Base-by-base conservation (phyloP, 2,888 invertebrate genomes). In the Cryptus armator region DNA sequence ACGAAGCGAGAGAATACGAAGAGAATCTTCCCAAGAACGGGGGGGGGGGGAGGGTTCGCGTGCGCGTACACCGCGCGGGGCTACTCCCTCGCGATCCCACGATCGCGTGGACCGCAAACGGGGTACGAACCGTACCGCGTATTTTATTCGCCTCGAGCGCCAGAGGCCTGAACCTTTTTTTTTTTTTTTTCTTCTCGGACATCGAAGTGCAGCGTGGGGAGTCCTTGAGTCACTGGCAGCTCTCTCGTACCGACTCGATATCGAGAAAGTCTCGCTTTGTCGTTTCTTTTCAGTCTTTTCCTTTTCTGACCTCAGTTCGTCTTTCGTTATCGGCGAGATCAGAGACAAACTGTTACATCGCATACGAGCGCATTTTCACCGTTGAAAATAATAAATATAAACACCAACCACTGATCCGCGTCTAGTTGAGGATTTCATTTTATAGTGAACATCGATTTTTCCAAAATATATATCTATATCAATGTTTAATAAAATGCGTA, bases 321-420 rank as follows among this genome's bases (percentile, higher is more conserved):
- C 72, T 86, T 85, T 89, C 87, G 89, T 84, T 87, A 84, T 84
- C 80, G 80, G 84, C 51, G 72, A 85, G 87, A 90, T 90, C 88
- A 85, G 86, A 88, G 85, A 87, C 78, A 86, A 87, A 90, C 75
- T 82, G 89, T 71, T 87, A 90, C 84, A 85, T 90, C 84, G 43
- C 85, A 86, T 85, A 84, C 53, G 87, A 19, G 56, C 56, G 10
- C 24, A 29, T 14, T 32, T 62, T 29, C 0, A 29, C 14, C 59
- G 12, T 48, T n/a, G n/a, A 48, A 48, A 7, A 12, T 48, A 48
- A 4, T n/a, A 14, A 10, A n/a, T n/a, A 12, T n/a, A 14, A 48
- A 48, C 1, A 12, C 48, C 12, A 3, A 24, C 24, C 24, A 3
- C 14, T n/a, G 3, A 24, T 2, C 24, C 48, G 48, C 1, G 14